Percentiles rank a stretch among this genome's conserved stretches.
Evolutionary conservation across 2,797 vertebrate species (phyloP).

Genomic region (Acomys russatus): DNA sequence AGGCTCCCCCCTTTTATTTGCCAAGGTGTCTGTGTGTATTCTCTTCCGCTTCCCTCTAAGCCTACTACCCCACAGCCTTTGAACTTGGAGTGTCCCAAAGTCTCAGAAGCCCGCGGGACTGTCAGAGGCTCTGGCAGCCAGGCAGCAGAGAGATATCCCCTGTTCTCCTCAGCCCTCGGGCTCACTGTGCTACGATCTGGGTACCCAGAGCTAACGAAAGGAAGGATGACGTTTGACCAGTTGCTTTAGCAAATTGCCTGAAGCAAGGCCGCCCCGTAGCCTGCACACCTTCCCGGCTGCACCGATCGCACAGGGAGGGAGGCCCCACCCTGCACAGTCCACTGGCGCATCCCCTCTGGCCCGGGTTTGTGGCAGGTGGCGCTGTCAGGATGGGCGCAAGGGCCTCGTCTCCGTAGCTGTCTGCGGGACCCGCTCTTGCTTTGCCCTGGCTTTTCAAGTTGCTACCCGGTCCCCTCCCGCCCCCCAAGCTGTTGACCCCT

Average conservation of each 20-base stretch:
- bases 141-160: not conserved
- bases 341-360: not conserved
- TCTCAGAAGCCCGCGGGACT: slow-evolving; percentile 20
- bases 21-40: not conserved
- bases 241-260: slow-evolving; percentile 34
- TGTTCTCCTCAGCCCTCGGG: not conserved
- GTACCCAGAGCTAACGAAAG: not conserved
- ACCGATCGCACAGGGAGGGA: not conserved
- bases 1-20: not conserved
- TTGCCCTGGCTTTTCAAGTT: slow-evolving; percentile 69
- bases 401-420: not conserved
- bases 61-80: not conserved
- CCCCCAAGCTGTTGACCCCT: not conserved
- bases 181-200: not conserved
- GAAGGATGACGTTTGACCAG: not conserved
- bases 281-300: not conserved
- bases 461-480: not conserved
- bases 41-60: not conserved
- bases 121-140: not conserved
- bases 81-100: slow-evolving; percentile 28
- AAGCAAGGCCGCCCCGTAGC: slow-evolving; percentile 21
- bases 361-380: slow-evolving; percentile 67
- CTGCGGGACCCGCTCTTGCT: not conserved
- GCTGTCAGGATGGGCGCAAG: not conserved
- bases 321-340: not conserved